These are phyloP conservation scores for Scaptomyza hsui DNA, from an alignment of 1,140 invertebrate species.

Conservation along the genomic window DNA sequence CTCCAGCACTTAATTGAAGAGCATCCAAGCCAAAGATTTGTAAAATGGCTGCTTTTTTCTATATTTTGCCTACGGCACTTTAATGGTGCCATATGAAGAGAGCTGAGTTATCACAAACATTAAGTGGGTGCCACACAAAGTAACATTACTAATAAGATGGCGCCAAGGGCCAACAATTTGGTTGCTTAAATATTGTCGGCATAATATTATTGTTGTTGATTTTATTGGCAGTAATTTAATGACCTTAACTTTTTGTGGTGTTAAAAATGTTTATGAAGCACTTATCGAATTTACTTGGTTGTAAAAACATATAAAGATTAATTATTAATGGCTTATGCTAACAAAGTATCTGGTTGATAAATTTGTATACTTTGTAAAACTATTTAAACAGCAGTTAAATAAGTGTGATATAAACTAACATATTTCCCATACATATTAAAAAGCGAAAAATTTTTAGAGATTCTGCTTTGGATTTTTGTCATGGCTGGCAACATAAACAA, in stretches of 20 bases:
- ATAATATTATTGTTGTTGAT: conserved; percentile 10
- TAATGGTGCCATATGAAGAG: conserved; percentile 14
- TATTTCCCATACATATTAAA: too few species aligned
- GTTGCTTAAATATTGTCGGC: conserved; percentile 21
- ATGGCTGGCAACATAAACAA: conserved; percentile 23
- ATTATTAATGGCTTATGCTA: background rate
- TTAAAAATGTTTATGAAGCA: background rate
- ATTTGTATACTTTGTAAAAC: too few species aligned
- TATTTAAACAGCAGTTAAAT: too few species aligned
- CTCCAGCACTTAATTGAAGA: conserved; percentile 64
- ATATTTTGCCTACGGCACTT: conserved; percentile 11
- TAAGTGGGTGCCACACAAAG: conserved; percentile 59
- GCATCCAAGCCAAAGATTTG: conserved; percentile 53
- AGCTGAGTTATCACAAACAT: conserved; percentile 27
- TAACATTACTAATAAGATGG: conserved; percentile 32
- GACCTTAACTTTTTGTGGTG: background rate
- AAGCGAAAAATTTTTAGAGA: conserved; percentile 5
- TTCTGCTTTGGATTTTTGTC: background rate
- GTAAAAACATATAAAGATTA: background rate
- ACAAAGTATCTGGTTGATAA: background rate
- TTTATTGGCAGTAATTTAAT: conserved; percentile 8
- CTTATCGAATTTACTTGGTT: background rate
- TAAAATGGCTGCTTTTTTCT: conserved; percentile 10
- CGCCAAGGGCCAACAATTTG: conserved; percentile 38
- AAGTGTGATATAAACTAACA: too few species aligned